Evolutionary conservation across 2,888 invertebrate genomes (phyloP).

Genomic region (Agrotis exclamationis): DNA sequence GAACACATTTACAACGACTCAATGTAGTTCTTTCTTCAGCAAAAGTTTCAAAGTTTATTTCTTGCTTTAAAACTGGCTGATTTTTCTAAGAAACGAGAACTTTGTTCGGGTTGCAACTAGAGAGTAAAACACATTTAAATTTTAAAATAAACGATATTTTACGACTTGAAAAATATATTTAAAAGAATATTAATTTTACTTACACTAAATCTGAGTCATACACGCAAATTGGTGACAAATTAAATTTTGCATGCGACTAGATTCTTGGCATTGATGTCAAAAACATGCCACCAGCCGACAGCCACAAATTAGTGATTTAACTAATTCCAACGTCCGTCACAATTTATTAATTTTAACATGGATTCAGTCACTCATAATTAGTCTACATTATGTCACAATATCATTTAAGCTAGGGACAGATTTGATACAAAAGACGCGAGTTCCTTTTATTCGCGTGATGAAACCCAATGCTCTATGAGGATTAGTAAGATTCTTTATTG

Average conservation of each 20-base stretch:
- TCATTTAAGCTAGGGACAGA: constrained; percentile 19
- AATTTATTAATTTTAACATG: constrained; percentile 37
- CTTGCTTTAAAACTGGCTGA: not conserved
- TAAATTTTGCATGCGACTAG: constrained; percentile 23
- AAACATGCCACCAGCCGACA: constrained; percentile 14
- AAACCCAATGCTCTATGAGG: not conserved
- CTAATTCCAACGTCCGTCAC: constrained; percentile 31
- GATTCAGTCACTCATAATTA: constrained; percentile 36
- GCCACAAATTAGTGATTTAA: constrained; percentile 45
- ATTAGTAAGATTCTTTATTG: not conserved
- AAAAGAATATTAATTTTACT: not conserved
- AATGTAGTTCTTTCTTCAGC: constrained; percentile 5
- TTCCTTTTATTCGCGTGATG: not conserved
- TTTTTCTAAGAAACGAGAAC: constrained; percentile 21
- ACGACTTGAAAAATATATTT: not conserved
- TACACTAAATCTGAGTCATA: constrained; percentile 15
- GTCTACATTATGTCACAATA: constrained; percentile 21
- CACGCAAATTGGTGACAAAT: constrained; percentile 30
- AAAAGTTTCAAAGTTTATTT: not conserved
- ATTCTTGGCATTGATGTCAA: constrained; percentile 33
- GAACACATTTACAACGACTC: constrained; percentile 36
- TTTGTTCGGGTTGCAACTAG: constrained; percentile 4
- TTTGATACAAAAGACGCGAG: constrained; percentile 8
- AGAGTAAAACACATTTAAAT: not conserved
- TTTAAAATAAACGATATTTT: constrained; percentile 1